A percentile compares a stretch with the other conserved stretches of the same genome.
These are phyloP conservation scores for Drosophila nannoptera DNA, from an alignment of 1,140 invertebrate genomes.

Conservation along the genomic window DNA sequence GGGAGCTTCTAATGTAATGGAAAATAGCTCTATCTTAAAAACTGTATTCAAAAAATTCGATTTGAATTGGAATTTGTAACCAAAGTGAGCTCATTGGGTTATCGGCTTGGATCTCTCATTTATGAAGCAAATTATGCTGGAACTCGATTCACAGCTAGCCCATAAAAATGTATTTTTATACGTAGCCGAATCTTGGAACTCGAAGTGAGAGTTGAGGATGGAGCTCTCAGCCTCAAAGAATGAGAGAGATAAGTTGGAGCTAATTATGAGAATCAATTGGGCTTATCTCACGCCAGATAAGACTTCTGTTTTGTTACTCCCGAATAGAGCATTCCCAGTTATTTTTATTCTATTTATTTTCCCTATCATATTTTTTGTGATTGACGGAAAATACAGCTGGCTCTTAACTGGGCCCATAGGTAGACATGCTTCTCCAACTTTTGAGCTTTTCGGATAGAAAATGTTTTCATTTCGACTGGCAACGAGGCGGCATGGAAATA, in stretches of 20 bases:
- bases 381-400: neutral
- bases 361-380: too few species aligned
- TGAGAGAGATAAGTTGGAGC: too few species aligned
- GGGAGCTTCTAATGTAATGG: too few species aligned
- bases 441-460: conserved; percentile 1
- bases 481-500: conserved; percentile 30
- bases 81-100: neutral
- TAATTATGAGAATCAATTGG: too few species aligned
- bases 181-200: neutral
- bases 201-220: too few species aligned
- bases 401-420: neutral
- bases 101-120: too few species aligned
- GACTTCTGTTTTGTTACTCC: neutral
- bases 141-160: neutral
- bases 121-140: neutral
- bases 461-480: conserved; percentile 33
- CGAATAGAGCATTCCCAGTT: too few species aligned
- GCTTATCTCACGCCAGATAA: too few species aligned
- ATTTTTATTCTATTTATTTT: neutral
- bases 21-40: too few species aligned
- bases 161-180: neutral
- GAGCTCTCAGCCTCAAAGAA: too few species aligned
- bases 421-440: conserved; percentile 1
- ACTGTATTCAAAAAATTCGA: too few species aligned
- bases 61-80: neutral